Conservation (phyloP, 1,140 invertebrate genomes). For the Drosophila mayri region DNA sequence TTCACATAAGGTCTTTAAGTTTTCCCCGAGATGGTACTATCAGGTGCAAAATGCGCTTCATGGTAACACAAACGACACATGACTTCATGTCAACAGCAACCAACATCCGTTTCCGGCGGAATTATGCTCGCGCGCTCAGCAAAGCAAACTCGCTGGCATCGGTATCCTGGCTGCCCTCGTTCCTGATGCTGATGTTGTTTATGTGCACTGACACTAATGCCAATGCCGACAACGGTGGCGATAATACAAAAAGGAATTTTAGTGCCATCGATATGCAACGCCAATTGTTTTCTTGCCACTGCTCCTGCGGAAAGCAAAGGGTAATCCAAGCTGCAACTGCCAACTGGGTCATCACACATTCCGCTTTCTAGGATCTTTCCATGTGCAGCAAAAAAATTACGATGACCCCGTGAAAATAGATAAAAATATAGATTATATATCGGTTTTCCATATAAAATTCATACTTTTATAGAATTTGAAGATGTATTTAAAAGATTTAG, state of each 20-base stretch:
- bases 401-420: background rate
- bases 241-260: conserved; percentile 48
- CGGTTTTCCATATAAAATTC: no score
- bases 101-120: conserved; percentile 76
- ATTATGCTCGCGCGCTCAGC: conserved; percentile 59
- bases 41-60: conserved; percentile 17
- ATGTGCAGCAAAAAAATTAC: background rate
- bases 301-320: background rate
- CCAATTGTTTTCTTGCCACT: conserved; percentile 29
- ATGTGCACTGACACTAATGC: conserved; percentile 70
- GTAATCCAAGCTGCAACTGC: conserved; percentile 14
- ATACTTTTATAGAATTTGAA: background rate
- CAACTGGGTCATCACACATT: conserved; percentile 8
- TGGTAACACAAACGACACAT: conserved; percentile 20
- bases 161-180: conserved; percentile 34
- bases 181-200: conserved; percentile 48
- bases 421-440: background rate
- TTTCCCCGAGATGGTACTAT: conserved; percentile 5
- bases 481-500: background rate
- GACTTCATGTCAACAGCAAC: conserved; percentile 41
- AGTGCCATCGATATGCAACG: conserved; percentile 36
- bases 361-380: background rate
- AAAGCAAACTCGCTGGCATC: conserved; percentile 27
- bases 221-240: conserved; percentile 30
- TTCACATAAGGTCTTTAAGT: background rate